Conservation (phyloP, 1,140 invertebrate genomes). For the Neodiprion lecontei region DNA sequence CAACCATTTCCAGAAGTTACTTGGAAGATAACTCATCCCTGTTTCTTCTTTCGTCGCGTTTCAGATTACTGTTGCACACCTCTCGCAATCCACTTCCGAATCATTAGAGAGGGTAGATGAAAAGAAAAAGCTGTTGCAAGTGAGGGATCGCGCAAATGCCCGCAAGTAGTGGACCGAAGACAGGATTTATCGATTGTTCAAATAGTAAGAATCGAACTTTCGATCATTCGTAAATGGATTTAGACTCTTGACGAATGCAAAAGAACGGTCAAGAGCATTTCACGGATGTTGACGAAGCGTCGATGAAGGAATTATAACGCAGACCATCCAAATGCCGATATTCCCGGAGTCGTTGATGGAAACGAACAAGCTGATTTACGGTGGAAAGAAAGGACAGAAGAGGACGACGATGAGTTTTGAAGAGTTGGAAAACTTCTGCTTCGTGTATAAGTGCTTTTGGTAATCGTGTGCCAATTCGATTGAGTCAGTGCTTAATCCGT, state of each 20-base stretch:
- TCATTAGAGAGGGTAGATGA: too few species aligned
- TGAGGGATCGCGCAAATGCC: neutral
- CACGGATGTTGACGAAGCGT: too few species aligned
- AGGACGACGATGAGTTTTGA: neutral
- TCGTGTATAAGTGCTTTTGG: neutral
- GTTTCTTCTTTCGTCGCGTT: neutral
- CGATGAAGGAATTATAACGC: too few species aligned
- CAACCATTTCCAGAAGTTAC: too few species aligned
- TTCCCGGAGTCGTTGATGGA: too few species aligned
- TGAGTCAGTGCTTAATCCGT: neutral
- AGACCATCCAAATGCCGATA: too few species aligned
- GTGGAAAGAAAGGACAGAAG: too few species aligned
- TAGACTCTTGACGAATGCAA: neutral
- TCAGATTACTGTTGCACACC: neutral
- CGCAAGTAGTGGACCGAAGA: neutral
- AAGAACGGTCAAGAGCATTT: too few species aligned
- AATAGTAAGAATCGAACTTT: neutral
- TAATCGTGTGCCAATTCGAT: neutral
- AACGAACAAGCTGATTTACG: too few species aligned
- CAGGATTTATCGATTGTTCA: neutral
- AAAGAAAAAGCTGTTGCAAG: neutral
- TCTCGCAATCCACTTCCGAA: too few species aligned
- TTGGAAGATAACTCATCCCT: too few species aligned
- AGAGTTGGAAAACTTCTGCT: neutral
- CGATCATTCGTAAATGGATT: neutral